phyloP scores from a whole-genome alignment of 2,888 invertebrate species.

The Lithophane semibrunnea region DNA sequence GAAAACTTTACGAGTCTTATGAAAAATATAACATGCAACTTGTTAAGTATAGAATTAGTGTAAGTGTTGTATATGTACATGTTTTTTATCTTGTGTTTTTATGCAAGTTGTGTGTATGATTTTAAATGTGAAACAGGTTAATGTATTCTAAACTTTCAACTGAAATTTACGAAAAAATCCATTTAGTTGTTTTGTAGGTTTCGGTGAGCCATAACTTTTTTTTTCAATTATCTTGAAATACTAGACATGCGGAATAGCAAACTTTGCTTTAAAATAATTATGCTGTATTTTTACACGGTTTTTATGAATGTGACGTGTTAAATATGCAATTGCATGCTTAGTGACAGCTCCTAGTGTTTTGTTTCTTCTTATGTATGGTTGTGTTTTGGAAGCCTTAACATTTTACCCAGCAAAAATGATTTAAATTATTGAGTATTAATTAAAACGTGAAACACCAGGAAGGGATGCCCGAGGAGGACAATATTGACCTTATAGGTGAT shows the following conservation, averaged over 20 bases:
- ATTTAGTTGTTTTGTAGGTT: background rate
- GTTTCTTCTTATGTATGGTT: constrained; percentile 21
- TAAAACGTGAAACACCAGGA: no score
- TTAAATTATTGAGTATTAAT: background rate
- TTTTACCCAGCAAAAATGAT: background rate
- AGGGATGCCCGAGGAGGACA: no score
- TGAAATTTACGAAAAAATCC: background rate
- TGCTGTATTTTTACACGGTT: constrained; percentile 9
- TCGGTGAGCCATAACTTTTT: background rate
- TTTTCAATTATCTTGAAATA: constrained; percentile 1
- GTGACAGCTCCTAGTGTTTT: background rate
- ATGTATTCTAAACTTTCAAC: background rate
- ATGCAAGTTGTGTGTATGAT: background rate
- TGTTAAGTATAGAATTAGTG: no score
- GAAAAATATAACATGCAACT: background rate
- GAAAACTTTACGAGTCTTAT: background rate
- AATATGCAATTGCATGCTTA: constrained; percentile 27
- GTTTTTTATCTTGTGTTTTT: background rate
- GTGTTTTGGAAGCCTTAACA: constrained; percentile 1
- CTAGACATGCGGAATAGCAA: constrained; percentile 11
- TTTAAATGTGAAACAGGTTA: background rate
- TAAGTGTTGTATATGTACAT: no score
- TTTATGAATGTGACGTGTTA: constrained; percentile 9
- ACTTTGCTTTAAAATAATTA: constrained; percentile 25
- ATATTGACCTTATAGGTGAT: no score